Base-by-base conservation (phyloP, 2,888 invertebrate species). In the Melinopterus prodromus region DNA sequence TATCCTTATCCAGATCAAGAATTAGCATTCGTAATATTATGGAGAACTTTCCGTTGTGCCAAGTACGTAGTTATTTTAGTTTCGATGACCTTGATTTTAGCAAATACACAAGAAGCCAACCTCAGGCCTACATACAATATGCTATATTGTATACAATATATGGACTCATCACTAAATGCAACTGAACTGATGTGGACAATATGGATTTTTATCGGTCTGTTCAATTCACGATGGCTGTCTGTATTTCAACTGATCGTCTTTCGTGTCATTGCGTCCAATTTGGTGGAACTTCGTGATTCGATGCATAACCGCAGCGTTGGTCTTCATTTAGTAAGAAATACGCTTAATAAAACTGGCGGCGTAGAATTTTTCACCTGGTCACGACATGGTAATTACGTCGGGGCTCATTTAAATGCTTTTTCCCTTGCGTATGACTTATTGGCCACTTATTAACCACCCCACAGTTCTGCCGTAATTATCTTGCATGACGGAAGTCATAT, bases 401-500 rank as follows among this genome's bases (percentile, higher is more conserved):
- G 53, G 12, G 5, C 53, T 53, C 53, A 53, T 53, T 53, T 53
- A 53, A 53, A 53, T 53, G 53, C 53, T 53, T 53, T 53, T 53
- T 53, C 53, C 53, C 53, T 53, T 53, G 53, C 53, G 53, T 53
- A 53, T 53, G 53, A 53, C 53, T 53, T 53, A 53, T 53, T 53
- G 53, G 53, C 53, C 53, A 53, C 53, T 53, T 53, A 53, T 53
- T 53, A 53, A 12, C 53, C 53, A 53, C 53, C 53, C 53, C 53
- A 53, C 53, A 15, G 69, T 78, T 74, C 16, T 74, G 37, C 26
- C 74, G 35, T 80, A 80, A 80, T 80, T 80, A 76, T 69, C 77
- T 69, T 75, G 80, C 80, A 80, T 38, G 74, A 80, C 82, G 82
- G 83, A 83, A 83, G 82, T 82, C 74, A 78, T 82, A 81, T 80